Evolutionary conservation across 1,140 invertebrate genomes (phyloP), one percentile per base, ranked within the genome.

Genomic region (Trinorchestia longiramus): DNA sequence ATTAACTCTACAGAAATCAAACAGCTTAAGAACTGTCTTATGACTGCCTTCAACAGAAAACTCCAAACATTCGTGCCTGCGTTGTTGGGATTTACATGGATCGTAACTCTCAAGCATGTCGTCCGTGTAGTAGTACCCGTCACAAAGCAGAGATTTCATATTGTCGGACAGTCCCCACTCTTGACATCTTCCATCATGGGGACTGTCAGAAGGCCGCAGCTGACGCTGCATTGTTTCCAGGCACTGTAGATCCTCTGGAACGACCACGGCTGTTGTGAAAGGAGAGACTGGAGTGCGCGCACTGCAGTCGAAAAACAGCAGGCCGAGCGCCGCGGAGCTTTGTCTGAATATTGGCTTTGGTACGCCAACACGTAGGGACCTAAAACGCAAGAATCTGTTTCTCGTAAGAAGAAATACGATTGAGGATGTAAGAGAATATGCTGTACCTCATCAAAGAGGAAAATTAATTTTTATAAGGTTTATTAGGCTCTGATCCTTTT

Each of bases 131-230:
- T 77, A 77, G 62, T 28, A 77, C 62, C 62, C 62, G 62, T 77
- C 62, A 77, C 62, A 77, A 77, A 77, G 62, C 62, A 77, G 62
- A 77, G 62, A 77, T 77, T 77, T 77, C 11, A 77, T 77, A 77
- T 77, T 77, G 62, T 77, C 28, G 62, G 62, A 77, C 62, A 77
- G 62, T 77, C 19, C 62, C 62, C 62, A 36, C 62, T 77, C 62
- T 77, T 77, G 62, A 77, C 62, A 77, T 77, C 62, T 77, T 77
- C 62, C 62, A 77, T 77, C 62, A 77, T 77, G 62, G 62, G 62
- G 62, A 77, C 62, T 36, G 62, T 77, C 62, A 77, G 15, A 36
- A 15, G 62, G 62, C 62, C 15, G 62, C 62, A 77, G 62, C 62
- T 77, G 62, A 77, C 62, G 62, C 62, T 77, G 62, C 62, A 77